Evolutionary conservation across 2,888 invertebrate species (phyloP).

Genomic region (Drosophila nr. perissopoda): DNA sequence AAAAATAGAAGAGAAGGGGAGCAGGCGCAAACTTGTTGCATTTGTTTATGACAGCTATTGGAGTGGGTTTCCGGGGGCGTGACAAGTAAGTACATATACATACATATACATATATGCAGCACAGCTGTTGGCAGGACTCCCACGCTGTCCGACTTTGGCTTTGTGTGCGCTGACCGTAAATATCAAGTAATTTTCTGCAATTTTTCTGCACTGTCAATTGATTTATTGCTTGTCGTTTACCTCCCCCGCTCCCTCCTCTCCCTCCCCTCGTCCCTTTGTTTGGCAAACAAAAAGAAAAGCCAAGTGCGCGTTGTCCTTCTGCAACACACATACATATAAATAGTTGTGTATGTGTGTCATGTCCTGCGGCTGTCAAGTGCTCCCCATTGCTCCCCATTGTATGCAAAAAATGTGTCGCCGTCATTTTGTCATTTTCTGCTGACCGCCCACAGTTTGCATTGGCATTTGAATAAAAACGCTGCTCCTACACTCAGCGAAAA

Average conservation of each 20-base stretch:
- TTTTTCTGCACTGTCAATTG: slow-evolving; percentile 76
- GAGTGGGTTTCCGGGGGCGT: slow-evolving; percentile 22
- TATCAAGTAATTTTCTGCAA: slow-evolving; percentile 78
- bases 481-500: slow-evolving; percentile 1
- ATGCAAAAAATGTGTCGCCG: slow-evolving; percentile 71
- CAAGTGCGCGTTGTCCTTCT: slow-evolving; percentile 67
- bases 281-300: slow-evolving; percentile 59
- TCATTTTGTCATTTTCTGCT: slow-evolving; percentile 40
- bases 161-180: slow-evolving; percentile 75
- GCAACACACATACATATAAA: slow-evolving; percentile 5
- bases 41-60: slow-evolving; percentile 17
- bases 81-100: slow-evolving; percentile 1
- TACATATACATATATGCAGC: background rate
- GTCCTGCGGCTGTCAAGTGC: slow-evolving; percentile 67
- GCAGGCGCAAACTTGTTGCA: slow-evolving; percentile 61
- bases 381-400: slow-evolving; percentile 30
- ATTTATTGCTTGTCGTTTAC: slow-evolving; percentile 64
- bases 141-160: slow-evolving; percentile 2
- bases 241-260: background rate
- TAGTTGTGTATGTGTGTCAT: background rate
- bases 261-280: slow-evolving; percentile 45
- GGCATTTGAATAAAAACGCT: slow-evolving; percentile 25
- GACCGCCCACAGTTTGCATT: slow-evolving; percentile 49
- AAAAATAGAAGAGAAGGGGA: background rate
- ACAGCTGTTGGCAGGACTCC: slow-evolving; percentile 33